phyloP scores from a whole-genome alignment of 2,888 invertebrate species.

The Hoplodrina blanda region DNA sequence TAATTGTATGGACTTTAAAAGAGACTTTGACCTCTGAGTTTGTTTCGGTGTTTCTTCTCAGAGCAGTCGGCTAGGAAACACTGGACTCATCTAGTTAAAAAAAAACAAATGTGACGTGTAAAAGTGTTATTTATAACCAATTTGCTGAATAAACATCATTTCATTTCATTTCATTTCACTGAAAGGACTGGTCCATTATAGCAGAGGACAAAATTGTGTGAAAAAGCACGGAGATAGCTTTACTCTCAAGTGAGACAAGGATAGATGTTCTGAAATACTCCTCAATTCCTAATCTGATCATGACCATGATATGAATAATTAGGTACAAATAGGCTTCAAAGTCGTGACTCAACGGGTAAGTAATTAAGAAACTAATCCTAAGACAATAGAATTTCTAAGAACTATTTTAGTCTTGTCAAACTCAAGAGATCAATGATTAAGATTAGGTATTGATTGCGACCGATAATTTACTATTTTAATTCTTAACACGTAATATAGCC shows the following conservation, averaged over 20 bases:
- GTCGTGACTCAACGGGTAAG: not conserved
- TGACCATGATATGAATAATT: slow-evolving; percentile 3
- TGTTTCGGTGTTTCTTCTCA: no score
- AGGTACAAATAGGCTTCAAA: not conserved
- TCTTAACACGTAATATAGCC: no score
- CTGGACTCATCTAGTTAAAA: no score
- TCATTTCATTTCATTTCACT: no score
- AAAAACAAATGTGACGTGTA: no score
- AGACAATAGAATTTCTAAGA: slow-evolving; percentile 10
- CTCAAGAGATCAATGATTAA: slow-evolving; percentile 4
- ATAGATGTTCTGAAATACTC: not conserved
- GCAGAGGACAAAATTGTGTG: not conserved
- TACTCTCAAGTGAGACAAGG: not conserved
- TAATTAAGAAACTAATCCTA: slow-evolving; percentile 4
- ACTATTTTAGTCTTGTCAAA: slow-evolving; percentile 8
- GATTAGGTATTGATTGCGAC: not conserved
- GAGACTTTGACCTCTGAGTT: no score
- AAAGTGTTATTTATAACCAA: no score
- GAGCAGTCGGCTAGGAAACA: no score
- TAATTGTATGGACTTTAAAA: no score
- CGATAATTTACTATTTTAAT: not conserved
- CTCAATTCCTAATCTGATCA: not conserved
- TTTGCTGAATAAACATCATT: no score
- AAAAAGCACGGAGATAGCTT: not conserved
- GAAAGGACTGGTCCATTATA: no score